Conservation (phyloP, 2,888 invertebrate species). For the Zonitis immaculata region DNA sequence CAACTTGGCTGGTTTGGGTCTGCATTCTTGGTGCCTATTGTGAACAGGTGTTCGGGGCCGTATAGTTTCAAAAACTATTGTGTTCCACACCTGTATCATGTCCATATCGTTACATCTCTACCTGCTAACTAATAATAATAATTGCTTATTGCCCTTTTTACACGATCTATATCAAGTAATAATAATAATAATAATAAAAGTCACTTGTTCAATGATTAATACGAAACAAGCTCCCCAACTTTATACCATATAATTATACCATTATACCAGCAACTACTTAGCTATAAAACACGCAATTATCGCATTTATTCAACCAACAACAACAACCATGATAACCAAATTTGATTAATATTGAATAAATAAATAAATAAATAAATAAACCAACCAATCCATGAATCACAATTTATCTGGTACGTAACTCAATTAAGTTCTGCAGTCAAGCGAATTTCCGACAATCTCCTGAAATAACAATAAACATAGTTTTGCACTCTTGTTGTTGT, state of each 20-base stretch:
- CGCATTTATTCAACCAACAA: not conserved
- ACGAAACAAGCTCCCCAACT: not conserved
- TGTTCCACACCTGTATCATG: conserved; percentile 46
- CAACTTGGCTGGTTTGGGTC: conserved; percentile 29
- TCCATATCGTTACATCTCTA: conserved; percentile 38
- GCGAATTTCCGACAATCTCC: conserved; percentile 4
- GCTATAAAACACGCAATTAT: not conserved
- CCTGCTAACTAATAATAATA: conserved; percentile 38
- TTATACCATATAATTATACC: not conserved
- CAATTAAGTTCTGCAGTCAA: too few species aligned
- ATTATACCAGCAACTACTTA: not conserved
- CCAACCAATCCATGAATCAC: too few species aligned
- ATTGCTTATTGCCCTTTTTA: conserved; percentile 21
- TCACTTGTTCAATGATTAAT: too few species aligned
- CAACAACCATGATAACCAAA: too few species aligned
- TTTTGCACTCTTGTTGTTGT: too few species aligned
- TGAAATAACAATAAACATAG: conserved; percentile 13
- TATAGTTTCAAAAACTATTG: conserved; percentile 31
- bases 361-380: too few species aligned
- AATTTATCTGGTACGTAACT: too few species aligned
- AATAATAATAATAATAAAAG: too few species aligned
- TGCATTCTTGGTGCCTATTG: conserved; percentile 43
- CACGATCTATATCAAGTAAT: too few species aligned
- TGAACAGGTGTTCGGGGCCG: conserved; percentile 38
- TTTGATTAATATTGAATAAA: too few species aligned